Conservation (phyloP, 2,113 vertebrate species). For the Tragelaphus buxtoni region DNA sequence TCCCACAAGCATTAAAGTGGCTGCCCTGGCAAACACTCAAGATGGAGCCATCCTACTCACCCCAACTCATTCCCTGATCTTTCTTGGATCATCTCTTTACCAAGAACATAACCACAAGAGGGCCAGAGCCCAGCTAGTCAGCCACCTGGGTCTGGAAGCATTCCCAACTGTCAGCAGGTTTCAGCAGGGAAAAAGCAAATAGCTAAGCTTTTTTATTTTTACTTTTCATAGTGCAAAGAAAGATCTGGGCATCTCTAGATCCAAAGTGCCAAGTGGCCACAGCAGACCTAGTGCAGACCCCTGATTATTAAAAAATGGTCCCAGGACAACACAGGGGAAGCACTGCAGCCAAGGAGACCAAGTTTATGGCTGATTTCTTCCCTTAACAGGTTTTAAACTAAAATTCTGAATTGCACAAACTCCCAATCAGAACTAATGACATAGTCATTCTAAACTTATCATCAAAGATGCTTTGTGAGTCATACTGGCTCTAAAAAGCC, state of each 20-base stretch:
- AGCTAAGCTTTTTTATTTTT: constrained; percentile 5
- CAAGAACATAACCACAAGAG: not conserved
- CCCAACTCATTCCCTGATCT: not conserved
- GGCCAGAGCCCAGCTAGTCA: not conserved
- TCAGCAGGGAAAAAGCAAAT: not conserved
- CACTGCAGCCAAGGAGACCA: not conserved
- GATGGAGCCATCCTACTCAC: not conserved
- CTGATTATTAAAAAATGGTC: not conserved
- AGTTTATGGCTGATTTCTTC: not conserved
- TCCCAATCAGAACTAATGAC: constrained; percentile 57
- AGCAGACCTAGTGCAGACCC: not conserved
- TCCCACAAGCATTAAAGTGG: not conserved
- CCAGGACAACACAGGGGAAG: not conserved
- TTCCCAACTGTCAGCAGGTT: not conserved
- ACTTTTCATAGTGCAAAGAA: constrained; percentile 29
- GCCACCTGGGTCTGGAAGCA: not conserved
- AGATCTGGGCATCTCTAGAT: not conserved
- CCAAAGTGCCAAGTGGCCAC: not conserved
- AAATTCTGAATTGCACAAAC: constrained; percentile 52
- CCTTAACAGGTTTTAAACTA: constrained; percentile 44
- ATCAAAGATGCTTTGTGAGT: constrained; percentile 57
- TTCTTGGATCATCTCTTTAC: not conserved
- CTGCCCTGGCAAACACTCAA: not conserved
- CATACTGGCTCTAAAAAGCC: constrained; percentile 57
- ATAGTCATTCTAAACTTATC: constrained; percentile 56